These are phyloP conservation scores for Ormia ochracea DNA, from an alignment of 2,888 invertebrate species.

Conservation along the genomic window DNA sequence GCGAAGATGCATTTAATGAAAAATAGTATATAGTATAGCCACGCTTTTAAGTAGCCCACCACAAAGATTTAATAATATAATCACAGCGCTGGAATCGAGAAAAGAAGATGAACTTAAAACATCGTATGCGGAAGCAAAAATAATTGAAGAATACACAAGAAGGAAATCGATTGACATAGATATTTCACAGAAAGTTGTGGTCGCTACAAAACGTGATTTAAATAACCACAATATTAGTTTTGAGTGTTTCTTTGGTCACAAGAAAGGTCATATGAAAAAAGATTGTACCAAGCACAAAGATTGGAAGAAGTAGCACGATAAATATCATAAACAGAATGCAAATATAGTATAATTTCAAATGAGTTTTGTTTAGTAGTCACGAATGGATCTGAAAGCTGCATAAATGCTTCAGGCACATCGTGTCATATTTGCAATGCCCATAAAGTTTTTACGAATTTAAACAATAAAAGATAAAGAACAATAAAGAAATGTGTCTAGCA, in stretches of 20 bases:
- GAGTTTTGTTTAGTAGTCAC: conserved; percentile 6
- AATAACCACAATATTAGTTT: background rate
- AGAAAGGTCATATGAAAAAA: background rate
- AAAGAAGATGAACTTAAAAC: background rate
- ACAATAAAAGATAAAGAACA: background rate
- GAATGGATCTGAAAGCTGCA: background rate
- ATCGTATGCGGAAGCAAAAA: conserved; percentile 13
- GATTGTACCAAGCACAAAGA: background rate
- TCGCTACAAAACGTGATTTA: background rate
- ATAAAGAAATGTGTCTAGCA: background rate
- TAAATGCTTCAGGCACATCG: conserved; percentile 1
- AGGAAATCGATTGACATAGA: background rate
- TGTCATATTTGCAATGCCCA: background rate
- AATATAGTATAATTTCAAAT: background rate
- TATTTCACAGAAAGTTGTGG: background rate
- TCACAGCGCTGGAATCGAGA: conserved; percentile 11
- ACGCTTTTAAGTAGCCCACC: conserved; percentile 15
- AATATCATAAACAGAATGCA: conserved; percentile 2
- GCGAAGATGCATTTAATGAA: no score
- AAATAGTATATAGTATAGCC: no score
- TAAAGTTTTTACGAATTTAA: background rate
- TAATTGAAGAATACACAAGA: conserved; percentile 19
- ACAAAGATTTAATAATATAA: conserved; percentile 2
- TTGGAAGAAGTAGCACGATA: conserved; percentile 24
- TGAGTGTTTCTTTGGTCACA: no score